Percentiles rank a stretch among this genome's conserved stretches.
These are phyloP conservation scores for Falco columbarius DNA, from an alignment of 2,797 vertebrate genomes.

Conservation along the genomic window DNA sequence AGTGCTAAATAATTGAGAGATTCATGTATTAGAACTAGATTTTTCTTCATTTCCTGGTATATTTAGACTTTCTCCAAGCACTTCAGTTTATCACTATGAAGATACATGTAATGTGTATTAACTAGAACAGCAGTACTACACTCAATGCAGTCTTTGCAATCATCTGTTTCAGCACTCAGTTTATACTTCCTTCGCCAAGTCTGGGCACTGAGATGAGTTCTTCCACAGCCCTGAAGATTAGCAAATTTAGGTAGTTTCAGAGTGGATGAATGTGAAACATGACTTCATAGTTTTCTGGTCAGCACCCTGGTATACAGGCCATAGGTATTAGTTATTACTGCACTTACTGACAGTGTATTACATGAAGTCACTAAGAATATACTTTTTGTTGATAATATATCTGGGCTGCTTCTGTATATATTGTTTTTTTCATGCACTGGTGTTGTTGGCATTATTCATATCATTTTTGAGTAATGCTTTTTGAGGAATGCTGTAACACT, in stretches of 20 bases:
- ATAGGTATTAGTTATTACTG: background rate
- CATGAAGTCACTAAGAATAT: background rate
- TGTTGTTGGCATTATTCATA: background rate
- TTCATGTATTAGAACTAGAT: background rate
- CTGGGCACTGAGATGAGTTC: background rate
- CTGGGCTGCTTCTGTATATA: background rate
- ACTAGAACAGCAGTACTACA: background rate
- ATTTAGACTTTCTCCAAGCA: background rate
- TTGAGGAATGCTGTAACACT: background rate
- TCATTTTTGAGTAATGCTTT: background rate
- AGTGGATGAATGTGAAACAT: background rate
- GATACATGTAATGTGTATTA: background rate
- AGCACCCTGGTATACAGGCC: background rate
- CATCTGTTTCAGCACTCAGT: background rate
- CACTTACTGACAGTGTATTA: background rate
- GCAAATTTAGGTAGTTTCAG: background rate
- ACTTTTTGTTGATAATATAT: background rate
- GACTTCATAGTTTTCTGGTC: background rate
- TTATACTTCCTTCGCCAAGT: background rate
- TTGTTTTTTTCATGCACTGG: background rate
- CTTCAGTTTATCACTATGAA: background rate
- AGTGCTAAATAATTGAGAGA: slow-evolving; percentile 16
- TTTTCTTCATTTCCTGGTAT: background rate
- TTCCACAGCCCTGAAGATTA: background rate
- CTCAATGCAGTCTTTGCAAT: background rate